phyloP scores from a whole-genome alignment of 2,888 invertebrate genomes.

The Schrankia costaestrigalis region DNA sequence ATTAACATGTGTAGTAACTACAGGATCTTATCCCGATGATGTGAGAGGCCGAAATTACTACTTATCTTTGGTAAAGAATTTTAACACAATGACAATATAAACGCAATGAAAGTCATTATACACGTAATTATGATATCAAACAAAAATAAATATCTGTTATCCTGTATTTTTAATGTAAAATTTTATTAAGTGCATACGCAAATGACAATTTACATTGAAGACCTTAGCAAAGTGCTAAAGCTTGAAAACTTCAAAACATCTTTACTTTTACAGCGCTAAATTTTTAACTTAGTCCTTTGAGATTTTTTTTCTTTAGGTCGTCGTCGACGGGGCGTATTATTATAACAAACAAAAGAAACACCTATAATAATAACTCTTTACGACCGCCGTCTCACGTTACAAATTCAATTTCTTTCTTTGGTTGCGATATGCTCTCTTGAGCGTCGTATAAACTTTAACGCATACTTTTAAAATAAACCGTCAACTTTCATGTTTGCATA shows the following conservation, averaged over 20 bases:
- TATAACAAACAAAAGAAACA: constrained; percentile 48
- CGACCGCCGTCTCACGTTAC: constrained; percentile 51
- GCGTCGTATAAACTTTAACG: constrained; percentile 47
- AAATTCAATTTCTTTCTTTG: constrained; percentile 62
- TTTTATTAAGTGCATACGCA: constrained; percentile 1
- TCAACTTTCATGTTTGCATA: constrained; percentile 45
- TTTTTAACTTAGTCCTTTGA: constrained; percentile 28
- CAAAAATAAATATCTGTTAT: not conserved
- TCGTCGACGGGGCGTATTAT: constrained; percentile 35
- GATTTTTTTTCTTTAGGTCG: constrained; percentile 20
- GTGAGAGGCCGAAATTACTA: too few species aligned
- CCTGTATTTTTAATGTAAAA: not conserved
- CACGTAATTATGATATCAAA: not conserved
- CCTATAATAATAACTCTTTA: constrained; percentile 50
- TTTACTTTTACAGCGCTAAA: constrained; percentile 25
- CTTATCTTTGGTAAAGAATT: too few species aligned
- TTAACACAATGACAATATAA: too few species aligned
- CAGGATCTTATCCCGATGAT: too few species aligned
- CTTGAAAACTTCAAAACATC: constrained; percentile 14
- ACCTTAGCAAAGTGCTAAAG: constrained; percentile 11
- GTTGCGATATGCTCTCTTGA: constrained; percentile 37
- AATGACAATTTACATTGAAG: constrained; percentile 4
- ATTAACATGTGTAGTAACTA: too few species aligned
- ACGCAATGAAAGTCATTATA: too few species aligned
- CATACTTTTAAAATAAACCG: constrained; percentile 52